A percentile compares a stretch with the other conserved stretches of the same genome.
phyloP scores from a whole-genome alignment of 1,140 invertebrate species.

The Drosophila arizonae region DNA sequence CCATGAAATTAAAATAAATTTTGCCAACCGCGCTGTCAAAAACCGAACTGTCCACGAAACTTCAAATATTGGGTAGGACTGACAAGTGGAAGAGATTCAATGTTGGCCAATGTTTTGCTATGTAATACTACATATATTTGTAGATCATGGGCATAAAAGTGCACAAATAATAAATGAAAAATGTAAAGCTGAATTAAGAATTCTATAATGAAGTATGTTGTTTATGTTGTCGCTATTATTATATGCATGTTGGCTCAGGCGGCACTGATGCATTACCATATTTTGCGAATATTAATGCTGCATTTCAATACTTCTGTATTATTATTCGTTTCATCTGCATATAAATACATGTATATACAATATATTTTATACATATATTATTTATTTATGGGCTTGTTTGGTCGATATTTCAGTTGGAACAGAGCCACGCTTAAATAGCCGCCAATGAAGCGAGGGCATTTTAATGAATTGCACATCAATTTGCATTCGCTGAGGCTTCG shows the following conservation, averaged over 20 bases:
- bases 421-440: conserved; percentile 54
- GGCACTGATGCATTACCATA: neutral
- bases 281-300: neutral
- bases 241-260: neutral
- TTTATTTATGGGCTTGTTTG: conserved; percentile 24
- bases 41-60: conserved; percentile 60
- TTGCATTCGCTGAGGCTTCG: conserved; percentile 64
- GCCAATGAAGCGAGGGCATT: conserved; percentile 62
- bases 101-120: neutral
- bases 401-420: conserved; percentile 30
- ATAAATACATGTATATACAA: conserved; percentile 15
- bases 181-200: neutral
- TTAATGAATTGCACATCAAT: conserved; percentile 75
- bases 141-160: neutral
- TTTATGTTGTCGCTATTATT: neutral
- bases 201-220: conserved; percentile 4
- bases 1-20: conserved; percentile 51
- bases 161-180: too few relatives aligned
- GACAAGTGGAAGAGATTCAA: neutral
- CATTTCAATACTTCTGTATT: conserved; percentile 3
- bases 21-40: conserved; percentile 4
- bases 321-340: conserved; percentile 15
- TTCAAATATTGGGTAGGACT: conserved; percentile 48
- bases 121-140: conserved; percentile 1
- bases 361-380: conserved; percentile 41